phyloP scores from a whole-genome alignment of 2,797 vertebrate genomes.

The Parauchenoglanis ngamensis region DNA sequence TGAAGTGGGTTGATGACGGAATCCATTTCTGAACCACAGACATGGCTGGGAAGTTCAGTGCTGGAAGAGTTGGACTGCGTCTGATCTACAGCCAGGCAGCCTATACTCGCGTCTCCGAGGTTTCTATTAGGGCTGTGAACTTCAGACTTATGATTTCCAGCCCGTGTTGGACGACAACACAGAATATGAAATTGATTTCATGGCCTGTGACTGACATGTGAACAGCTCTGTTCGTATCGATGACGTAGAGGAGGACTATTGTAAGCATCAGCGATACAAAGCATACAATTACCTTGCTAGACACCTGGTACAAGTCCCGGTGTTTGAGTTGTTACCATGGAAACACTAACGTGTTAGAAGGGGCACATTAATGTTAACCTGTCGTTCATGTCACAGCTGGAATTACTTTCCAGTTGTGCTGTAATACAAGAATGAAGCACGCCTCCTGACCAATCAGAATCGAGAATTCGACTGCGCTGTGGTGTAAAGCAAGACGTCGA shows the following conservation, averaged over 20 bases:
- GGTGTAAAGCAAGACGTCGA: not conserved
- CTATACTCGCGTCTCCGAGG: not conserved
- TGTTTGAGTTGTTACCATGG: not conserved
- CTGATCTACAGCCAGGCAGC: not conserved
- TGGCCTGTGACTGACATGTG: not conserved
- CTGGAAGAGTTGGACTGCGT: not conserved
- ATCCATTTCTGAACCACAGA: constrained; percentile 6
- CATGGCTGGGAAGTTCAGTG: not conserved
- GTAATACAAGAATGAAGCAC: not conserved
- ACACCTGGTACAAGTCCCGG: too few species aligned
- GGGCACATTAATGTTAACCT: not conserved
- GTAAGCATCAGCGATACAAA: too few species aligned
- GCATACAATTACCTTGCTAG: too few species aligned
- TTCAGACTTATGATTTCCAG: not conserved
- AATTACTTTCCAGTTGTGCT: too few species aligned
- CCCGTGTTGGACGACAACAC: too few species aligned
- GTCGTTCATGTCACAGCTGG: too few species aligned
- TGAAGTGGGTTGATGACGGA: not conserved
- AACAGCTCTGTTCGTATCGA: not conserved
- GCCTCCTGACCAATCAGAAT: not conserved
- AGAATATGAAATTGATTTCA: not conserved
- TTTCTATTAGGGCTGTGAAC: not conserved
- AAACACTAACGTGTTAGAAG: not conserved
- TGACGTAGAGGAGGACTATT: not conserved
- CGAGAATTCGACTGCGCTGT: not conserved